Percentiles rank a stretch among this genome's conserved stretches.
phyloP scores from a whole-genome alignment of 23 tunicate genomes.

The Ascidia mentula region DNA sequence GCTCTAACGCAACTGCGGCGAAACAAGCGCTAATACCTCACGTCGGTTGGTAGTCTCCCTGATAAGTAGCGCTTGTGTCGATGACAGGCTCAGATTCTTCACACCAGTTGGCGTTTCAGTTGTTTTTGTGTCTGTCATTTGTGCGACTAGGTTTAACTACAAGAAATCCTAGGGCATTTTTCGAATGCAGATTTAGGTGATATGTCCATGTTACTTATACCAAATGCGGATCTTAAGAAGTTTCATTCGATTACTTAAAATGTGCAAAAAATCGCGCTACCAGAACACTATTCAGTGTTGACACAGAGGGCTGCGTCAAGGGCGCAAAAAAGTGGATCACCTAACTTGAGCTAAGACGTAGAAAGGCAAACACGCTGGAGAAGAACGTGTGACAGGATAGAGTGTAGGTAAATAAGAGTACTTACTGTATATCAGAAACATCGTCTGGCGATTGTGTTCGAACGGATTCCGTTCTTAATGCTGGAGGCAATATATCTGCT shows the following conservation, averaged over 20 bases:
- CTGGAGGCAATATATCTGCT: constrained; percentile 7
- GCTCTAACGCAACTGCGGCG: background rate
- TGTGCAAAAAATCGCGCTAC: too few relatives aligned
- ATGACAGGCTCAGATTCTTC: background rate
- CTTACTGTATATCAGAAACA: background rate
- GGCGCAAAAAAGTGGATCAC: background rate
- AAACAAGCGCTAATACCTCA: background rate
- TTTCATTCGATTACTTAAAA: too few relatives aligned
- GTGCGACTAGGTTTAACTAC: too few relatives aligned
- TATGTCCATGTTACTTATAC: too few relatives aligned
- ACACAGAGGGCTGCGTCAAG: constrained; percentile 6
- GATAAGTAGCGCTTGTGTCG: background rate
- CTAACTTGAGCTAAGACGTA: background rate
- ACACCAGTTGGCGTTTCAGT: too few relatives aligned
- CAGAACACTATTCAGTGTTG: too few relatives aligned
- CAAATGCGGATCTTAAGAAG: too few relatives aligned
- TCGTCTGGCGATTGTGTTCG: background rate
- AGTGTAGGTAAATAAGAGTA: background rate
- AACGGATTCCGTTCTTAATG: background rate
- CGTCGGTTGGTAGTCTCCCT: background rate
- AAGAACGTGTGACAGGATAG: background rate
- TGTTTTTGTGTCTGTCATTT: too few relatives aligned
- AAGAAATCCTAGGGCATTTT: too few relatives aligned
- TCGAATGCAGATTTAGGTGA: too few relatives aligned
- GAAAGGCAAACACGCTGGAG: background rate